These are phyloP conservation scores for Agapostemon virescens DNA, from an alignment of 2,888 invertebrate genomes.

Conservation along the genomic window DNA sequence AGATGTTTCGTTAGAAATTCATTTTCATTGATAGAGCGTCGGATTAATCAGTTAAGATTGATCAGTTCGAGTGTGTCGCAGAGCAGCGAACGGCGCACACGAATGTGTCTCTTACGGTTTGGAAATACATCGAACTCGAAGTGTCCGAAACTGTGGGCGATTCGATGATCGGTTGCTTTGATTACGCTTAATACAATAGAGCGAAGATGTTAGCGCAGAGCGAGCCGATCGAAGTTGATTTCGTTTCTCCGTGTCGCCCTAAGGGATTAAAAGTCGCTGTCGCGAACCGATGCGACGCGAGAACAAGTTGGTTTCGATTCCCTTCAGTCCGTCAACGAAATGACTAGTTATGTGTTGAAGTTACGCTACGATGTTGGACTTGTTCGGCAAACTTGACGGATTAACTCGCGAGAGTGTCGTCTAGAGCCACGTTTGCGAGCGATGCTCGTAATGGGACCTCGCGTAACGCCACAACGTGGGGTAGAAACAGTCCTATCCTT, in stretches of 20 bases:
- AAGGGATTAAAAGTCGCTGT: background rate
- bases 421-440: background rate
- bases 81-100: too few relatives aligned
- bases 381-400: background rate
- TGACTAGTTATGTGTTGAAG: constrained; percentile 1
- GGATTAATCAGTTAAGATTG: too few relatives aligned
- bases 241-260: background rate
- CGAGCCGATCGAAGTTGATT: background rate
- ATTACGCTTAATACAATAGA: background rate
- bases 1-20: too few relatives aligned
- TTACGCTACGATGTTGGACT: background rate
- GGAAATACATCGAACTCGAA: too few relatives aligned
- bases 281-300: background rate
- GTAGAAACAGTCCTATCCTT: constrained; percentile 1
- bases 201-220: background rate
- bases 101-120: too few relatives aligned
- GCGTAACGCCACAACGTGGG: background rate
- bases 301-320: background rate
- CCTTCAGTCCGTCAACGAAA: background rate
- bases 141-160: too few relatives aligned
- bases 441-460: constrained; percentile 1
- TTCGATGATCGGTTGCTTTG: background rate
- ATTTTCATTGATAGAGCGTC: too few relatives aligned
- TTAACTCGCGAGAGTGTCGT: background rate
- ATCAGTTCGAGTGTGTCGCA: too few relatives aligned